These are phyloP conservation scores for Amblyjoppa fuscipennis DNA, from an alignment of 2,888 invertebrate species.

Conservation along the genomic window DNA sequence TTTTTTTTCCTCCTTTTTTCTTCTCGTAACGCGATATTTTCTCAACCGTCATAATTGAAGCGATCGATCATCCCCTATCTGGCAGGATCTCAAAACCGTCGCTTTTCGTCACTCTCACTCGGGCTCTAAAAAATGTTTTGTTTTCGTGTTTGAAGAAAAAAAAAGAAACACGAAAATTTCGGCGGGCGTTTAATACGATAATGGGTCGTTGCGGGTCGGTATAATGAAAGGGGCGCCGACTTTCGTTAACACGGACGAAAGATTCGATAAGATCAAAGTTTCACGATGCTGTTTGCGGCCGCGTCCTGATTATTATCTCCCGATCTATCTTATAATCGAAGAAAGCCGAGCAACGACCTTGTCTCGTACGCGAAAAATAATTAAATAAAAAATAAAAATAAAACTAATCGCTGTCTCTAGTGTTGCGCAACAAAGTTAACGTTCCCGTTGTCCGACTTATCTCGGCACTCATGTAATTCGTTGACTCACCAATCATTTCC, in stretches of 20 bases:
- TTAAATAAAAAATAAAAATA: not conserved
- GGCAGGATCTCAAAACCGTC: conserved; percentile 70
- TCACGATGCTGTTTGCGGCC: conserved; percentile 22
- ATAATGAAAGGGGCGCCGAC: conserved; percentile 21
- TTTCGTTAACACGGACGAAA: conserved; percentile 27
- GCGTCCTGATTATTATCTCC: conserved; percentile 54
- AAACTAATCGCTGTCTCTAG: not conserved
- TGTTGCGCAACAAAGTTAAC: not conserved
- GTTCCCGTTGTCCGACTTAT: conserved; percentile 1
- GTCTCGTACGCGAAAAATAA: conserved; percentile 39
- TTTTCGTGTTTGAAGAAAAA: conserved; percentile 4
- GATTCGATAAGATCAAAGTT: conserved; percentile 49
- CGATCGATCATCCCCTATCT: conserved; percentile 77
- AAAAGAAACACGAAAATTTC: conserved; percentile 19
- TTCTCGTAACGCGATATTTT: conserved; percentile 64
- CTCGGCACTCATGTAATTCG: not conserved
- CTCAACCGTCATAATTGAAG: conserved; percentile 74
- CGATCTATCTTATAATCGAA: conserved; percentile 33
- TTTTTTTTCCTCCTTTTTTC: conserved; percentile 11
- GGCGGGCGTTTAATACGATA: conserved; percentile 13
- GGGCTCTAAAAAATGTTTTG: not conserved
- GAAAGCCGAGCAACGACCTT: conserved; percentile 44
- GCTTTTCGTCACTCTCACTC: conserved; percentile 74
- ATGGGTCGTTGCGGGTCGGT: not conserved
- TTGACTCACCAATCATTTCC: not conserved